Evolutionary conservation across 2,797 vertebrate species (phyloP).

Genomic region (Enteromius viviparus): DNA sequence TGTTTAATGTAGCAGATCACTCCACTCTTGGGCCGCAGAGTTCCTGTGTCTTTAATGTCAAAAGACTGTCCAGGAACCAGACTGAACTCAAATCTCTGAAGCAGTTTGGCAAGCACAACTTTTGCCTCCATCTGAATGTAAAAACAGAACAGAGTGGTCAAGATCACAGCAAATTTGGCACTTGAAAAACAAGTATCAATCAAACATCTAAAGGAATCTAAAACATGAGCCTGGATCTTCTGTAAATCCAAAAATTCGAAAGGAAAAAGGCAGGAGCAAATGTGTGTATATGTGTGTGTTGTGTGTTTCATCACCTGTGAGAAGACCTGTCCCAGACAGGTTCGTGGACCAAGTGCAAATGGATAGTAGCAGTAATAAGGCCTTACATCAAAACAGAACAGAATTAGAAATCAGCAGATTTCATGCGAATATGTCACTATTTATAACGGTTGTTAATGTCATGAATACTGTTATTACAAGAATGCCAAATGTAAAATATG

Average conservation of each 20-base stretch:
- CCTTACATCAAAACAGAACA: slow-evolving; percentile 66
- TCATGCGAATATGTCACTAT: neutral
- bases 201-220: neutral
- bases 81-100: slow-evolving; percentile 89
- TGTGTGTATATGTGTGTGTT: neutral
- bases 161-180: neutral
- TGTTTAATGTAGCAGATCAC: slow-evolving; percentile 82
- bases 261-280: neutral
- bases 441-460: neutral
- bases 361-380: slow-evolving; percentile 90
- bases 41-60: slow-evolving; percentile 79
- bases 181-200: neutral
- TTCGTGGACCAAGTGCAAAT: slow-evolving; percentile 87
- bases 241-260: neutral
- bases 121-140: slow-evolving; percentile 78
- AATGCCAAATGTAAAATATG: neutral
- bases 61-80: slow-evolving; percentile 84
- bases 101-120: slow-evolving; percentile 90
- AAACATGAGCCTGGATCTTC: neutral
- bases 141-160: neutral
- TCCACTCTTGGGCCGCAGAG: slow-evolving; percentile 81
- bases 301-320: slow-evolving; percentile 80
- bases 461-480: neutral
- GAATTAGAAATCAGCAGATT: neutral
- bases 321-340: slow-evolving; percentile 88